A percentile compares a stretch with the other conserved stretches of the same genome.
These are phyloP conservation scores for Sussaba pulchella DNA, from an alignment of 2,888 invertebrate species.

Conservation along the genomic window DNA sequence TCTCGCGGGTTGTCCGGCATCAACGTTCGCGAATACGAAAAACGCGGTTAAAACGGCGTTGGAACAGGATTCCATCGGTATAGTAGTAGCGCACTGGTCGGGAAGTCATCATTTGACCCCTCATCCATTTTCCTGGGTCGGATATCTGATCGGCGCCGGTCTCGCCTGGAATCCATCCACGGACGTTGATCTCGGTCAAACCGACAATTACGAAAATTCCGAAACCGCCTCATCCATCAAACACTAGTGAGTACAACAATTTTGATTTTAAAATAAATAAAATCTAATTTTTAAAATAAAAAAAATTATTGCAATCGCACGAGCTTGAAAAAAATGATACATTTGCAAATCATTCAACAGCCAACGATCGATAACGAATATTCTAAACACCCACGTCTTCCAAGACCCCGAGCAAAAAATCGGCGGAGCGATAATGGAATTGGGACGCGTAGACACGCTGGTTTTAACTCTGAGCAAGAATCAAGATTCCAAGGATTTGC, in stretches of 20 bases:
- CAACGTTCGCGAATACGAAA: conserved; percentile 86
- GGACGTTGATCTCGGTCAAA: conserved; percentile 78
- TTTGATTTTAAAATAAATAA: conserved; percentile 18
- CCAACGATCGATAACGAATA: conserved; percentile 83
- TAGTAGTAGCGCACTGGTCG: conserved; percentile 87
- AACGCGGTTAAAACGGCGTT: conserved; percentile 85
- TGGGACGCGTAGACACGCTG: conserved; percentile 86
- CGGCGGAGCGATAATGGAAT: conserved; percentile 86
- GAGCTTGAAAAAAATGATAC: background rate
- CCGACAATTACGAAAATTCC: conserved; percentile 78
- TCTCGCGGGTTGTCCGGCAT: conserved; percentile 87
- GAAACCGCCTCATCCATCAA: conserved; percentile 73
- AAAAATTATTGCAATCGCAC: conserved; percentile 2
- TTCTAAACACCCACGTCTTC: conserved; percentile 86
- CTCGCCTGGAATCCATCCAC: conserved; percentile 86
- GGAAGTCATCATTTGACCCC: conserved; percentile 87
- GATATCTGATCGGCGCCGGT: conserved; percentile 86
- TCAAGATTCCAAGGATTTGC: conserved; percentile 84
- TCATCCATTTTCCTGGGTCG: conserved; percentile 87
- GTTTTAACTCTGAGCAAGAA: conserved; percentile 85
- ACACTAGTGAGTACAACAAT: conserved; percentile 68
- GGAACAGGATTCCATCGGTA: conserved; percentile 85
- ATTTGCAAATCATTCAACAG: conserved; percentile 66
- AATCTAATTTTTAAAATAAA: conserved; percentile 1
- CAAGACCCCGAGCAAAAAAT: conserved; percentile 84